Conservation (phyloP, 1,140 invertebrate genomes). For the Cydia fagiglandana region DNA sequence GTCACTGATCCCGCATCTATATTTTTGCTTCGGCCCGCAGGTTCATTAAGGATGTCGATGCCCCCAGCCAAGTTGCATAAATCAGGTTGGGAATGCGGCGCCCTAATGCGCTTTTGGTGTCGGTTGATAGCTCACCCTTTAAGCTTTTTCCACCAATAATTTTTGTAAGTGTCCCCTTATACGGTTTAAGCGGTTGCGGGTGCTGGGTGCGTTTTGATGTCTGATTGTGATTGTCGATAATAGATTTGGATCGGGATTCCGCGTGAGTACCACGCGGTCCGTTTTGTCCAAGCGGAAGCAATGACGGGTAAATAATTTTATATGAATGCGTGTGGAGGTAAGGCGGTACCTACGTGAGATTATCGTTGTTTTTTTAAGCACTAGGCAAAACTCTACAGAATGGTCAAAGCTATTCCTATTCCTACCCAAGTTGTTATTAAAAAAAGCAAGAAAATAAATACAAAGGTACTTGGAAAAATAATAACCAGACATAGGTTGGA, state of each 20-base stretch:
- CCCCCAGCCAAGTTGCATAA: slow-evolving; percentile 69
- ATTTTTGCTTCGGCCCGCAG: slow-evolving; percentile 5
- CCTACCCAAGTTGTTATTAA: too few species aligned
- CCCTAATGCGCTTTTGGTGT: slow-evolving; percentile 78
- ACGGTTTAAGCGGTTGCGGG: slow-evolving; percentile 5
- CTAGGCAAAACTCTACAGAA: too few species aligned
- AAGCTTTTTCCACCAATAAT: slow-evolving; percentile 19
- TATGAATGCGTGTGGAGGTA: too few species aligned
- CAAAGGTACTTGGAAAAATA: too few species aligned
- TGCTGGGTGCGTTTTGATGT: slow-evolving; percentile 2
- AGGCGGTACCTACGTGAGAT: too few species aligned
- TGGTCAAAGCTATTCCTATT: too few species aligned
- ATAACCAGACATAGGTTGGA: too few species aligned
- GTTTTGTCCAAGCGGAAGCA: neutral
- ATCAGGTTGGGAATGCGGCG: slow-evolving; percentile 72
- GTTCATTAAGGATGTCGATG: slow-evolving; percentile 72
- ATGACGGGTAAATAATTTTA: too few species aligned
- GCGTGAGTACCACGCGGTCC: neutral
- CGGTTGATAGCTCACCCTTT: slow-evolving; percentile 63
- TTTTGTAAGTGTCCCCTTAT: slow-evolving; percentile 15
- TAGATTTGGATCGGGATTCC: slow-evolving; percentile 1
- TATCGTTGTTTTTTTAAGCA: too few species aligned
- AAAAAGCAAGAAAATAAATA: too few species aligned
- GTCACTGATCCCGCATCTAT: neutral
- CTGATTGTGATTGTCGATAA: neutral